Percentiles rank a stretch among this genome's conserved stretches.
Evolutionary conservation across 2,113 vertebrate genomes (phyloP).

Genomic region (crab-eating macaque (Macaca fascicularis)): DNA sequence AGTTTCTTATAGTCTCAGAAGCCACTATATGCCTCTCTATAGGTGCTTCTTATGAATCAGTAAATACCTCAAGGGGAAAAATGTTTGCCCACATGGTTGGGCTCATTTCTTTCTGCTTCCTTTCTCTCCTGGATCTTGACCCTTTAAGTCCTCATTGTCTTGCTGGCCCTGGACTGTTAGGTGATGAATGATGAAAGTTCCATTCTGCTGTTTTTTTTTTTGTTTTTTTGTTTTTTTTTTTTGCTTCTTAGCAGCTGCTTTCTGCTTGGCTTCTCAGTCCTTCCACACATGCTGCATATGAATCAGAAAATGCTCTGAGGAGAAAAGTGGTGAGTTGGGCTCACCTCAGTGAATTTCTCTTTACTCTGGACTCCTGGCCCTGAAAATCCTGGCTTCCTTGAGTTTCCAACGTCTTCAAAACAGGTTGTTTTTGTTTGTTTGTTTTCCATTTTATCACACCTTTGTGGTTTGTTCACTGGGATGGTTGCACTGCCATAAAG

Average conservation of each 20-base stretch:
- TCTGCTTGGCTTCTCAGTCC: not conserved
- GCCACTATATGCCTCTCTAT: not conserved
- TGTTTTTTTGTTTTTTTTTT: not conserved
- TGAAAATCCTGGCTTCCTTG: not conserved
- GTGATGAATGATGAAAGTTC: not conserved
- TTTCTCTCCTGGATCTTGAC: not conserved
- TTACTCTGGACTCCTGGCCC: not conserved
- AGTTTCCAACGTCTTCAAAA: not conserved
- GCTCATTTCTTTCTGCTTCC: not conserved
- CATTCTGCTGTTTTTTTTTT: not conserved
- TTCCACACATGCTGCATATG: not conserved
- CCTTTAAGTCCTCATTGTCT: not conserved
- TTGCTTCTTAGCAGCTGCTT: not conserved
- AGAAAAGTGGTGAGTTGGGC: not conserved
- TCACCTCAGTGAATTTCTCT: not conserved
- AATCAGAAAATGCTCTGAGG: not conserved
- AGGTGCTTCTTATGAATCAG: no score
- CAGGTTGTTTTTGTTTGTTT: not conserved
- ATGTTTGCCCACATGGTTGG: not conserved
- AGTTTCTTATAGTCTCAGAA: not conserved
- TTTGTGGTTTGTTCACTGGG: not conserved
- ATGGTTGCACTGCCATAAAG: not conserved
- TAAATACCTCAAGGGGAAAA: not conserved
- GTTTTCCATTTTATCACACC: not conserved
- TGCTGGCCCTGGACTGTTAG: not conserved